These are phyloP conservation scores for human (Homo sapiens) DNA, from an alignment of 2,113 vertebrate species.

Conservation along the genomic window GRCh38 chr2:177341001-177341500, in stretches of 20 bases:
- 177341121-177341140: neutral
- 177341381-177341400: neutral
- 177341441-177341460: neutral
- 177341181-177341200: neutral
- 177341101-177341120: neutral
- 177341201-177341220: neutral
- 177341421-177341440: neutral
- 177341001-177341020: neutral
- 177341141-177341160: neutral
- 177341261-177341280: neutral
- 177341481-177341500: neutral
- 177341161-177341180: neutral
- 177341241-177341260: neutral
- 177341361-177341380: constrained; percentile 20
- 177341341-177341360: neutral
- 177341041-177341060: neutral
- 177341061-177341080: neutral
- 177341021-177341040: neutral
- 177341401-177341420: neutral
- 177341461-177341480: neutral
- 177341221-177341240: neutral
- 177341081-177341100: neutral
- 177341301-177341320: neutral
- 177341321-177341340: neutral
- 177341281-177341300: neutral